Percentiles rank a stretch among this genome's conserved stretches.
phyloP scores from a whole-genome alignment of 2,888 invertebrate species.

The Acanthacorydalis orientalis region DNA sequence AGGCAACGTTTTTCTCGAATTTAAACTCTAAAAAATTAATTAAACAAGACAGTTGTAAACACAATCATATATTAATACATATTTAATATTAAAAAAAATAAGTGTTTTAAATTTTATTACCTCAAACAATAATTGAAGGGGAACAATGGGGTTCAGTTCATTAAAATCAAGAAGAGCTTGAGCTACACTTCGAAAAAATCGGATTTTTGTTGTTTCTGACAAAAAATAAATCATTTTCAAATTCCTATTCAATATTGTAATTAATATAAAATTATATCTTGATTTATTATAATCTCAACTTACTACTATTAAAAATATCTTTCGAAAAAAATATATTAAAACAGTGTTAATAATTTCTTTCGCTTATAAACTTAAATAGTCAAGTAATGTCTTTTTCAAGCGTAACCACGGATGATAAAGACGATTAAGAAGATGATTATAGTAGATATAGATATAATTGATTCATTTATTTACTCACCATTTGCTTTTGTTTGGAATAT shows the following conservation, averaged over 20 bases:
- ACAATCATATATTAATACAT: no score
- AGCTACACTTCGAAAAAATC: constrained; percentile 88
- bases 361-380: no score
- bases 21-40: constrained; percentile 40
- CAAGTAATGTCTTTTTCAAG: no score
- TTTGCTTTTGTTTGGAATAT: constrained; percentile 82
- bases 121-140: constrained; percentile 80
- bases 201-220: constrained; percentile 50
- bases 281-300: no score
- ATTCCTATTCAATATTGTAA: no score
- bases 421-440: no score
- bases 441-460: neutral
- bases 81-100: no score
- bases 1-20: constrained; percentile 58
- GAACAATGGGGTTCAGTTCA: constrained; percentile 87
- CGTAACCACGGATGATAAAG: neutral
- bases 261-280: no score
- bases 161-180: constrained; percentile 89
- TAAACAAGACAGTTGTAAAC: neutral
- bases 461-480: constrained; percentile 31
- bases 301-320: no score
- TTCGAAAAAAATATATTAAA: no score
- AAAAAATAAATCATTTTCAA: neutral
- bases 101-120: no score
- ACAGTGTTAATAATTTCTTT: no score